Percentiles rank a stretch among this genome's conserved stretches.
These are phyloP conservation scores for Noctilio leporinus DNA, from an alignment of 2,113 vertebrate genomes.

Conservation along the genomic window DNA sequence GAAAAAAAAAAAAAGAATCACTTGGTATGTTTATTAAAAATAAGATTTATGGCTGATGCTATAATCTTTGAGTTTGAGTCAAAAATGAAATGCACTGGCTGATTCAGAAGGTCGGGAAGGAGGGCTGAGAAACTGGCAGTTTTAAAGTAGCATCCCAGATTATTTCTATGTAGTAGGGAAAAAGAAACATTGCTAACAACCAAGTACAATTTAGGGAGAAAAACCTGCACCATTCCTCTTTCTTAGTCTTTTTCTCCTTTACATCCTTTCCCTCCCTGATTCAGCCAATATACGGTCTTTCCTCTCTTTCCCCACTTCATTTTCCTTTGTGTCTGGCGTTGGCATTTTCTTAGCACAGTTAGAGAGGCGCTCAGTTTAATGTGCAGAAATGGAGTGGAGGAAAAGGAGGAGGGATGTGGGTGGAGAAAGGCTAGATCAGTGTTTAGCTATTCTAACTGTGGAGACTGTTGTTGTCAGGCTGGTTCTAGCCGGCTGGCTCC, in stretches of 20 bases:
- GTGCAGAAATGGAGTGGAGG: not conserved
- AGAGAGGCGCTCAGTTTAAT: not conserved
- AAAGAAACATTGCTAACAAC: not conserved
- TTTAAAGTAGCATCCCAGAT: not conserved
- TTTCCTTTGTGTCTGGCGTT: slow-evolving; percentile 35
- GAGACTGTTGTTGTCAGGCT: slow-evolving; percentile 4
- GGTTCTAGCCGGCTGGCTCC: slow-evolving; percentile 56
- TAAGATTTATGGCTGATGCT: not conserved
- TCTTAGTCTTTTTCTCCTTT: not conserved
- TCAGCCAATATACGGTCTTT: not conserved
- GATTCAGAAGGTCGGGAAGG: not conserved
- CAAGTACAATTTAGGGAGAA: not conserved
- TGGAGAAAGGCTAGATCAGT: slow-evolving; percentile 25
- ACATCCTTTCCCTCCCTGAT: not conserved
- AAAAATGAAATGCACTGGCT: not conserved
- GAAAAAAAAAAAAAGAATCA: too few relatives aligned
- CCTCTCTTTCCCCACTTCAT: not conserved
- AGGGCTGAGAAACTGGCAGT: not conserved
- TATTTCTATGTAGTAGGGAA: not conserved
- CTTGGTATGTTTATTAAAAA: not conserved
- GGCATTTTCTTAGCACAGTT: not conserved
- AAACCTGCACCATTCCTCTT: not conserved
- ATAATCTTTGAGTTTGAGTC: not conserved
- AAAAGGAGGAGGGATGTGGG: slow-evolving; percentile 28
- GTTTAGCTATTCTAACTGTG: slow-evolving; percentile 35